Evolutionary conservation across 2,888 invertebrate species (phyloP).

Genomic region (Dryomyza anilis): DNA sequence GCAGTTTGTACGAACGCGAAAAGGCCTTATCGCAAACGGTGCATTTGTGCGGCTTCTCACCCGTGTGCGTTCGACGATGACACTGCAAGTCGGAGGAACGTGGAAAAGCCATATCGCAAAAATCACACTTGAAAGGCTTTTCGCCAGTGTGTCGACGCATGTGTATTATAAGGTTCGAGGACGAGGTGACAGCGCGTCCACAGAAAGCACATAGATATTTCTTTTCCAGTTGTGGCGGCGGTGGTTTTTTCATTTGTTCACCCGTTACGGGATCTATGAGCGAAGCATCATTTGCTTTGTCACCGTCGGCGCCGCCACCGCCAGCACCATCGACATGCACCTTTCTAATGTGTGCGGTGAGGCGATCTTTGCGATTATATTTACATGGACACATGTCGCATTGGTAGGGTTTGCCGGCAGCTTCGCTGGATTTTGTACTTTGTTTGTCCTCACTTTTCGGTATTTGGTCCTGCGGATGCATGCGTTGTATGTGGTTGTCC

Average conservation of each 20-base stretch:
- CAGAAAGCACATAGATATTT: constrained; percentile 67
- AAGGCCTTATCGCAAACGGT: constrained; percentile 62
- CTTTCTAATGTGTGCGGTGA: constrained; percentile 52
- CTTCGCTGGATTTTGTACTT: constrained; percentile 23
- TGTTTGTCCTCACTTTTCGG: not conserved
- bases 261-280: constrained; percentile 21
- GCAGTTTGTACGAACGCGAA: constrained; percentile 67
- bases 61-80: constrained; percentile 68
- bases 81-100: constrained; percentile 69
- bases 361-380: constrained; percentile 56
- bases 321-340: constrained; percentile 37
- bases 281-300: constrained; percentile 24
- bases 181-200: constrained; percentile 67
- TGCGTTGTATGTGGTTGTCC: constrained; percentile 43
- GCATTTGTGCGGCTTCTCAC: constrained; percentile 66
- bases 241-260: constrained; percentile 3
- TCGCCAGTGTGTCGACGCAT: constrained; percentile 73
- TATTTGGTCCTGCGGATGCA: constrained; percentile 36
- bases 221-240: constrained; percentile 55
- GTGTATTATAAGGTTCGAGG: constrained; percentile 69
- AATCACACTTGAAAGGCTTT: constrained; percentile 69
- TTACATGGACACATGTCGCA: constrained; percentile 53
- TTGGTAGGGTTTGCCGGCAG: constrained; percentile 44
- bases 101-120: constrained; percentile 69
- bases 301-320: constrained; percentile 24